These are phyloP conservation scores for Drymodes brunneopygia DNA, from an alignment of 2,113 vertebrate genomes.

Conservation along the genomic window DNA sequence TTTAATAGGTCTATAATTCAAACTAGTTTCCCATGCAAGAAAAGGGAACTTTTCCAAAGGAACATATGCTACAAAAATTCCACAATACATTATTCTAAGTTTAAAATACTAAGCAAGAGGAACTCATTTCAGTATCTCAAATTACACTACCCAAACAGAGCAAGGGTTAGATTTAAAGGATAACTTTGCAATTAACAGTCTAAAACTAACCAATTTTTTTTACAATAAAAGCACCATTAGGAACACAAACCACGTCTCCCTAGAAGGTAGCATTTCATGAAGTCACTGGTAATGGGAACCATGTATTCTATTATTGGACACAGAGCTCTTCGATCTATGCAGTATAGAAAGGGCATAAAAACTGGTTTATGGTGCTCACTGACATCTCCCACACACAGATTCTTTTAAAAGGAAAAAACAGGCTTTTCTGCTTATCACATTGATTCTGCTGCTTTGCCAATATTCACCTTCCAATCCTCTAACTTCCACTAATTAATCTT, in stretches of 20 bases:
- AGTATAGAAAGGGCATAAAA: neutral
- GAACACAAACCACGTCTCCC: neutral
- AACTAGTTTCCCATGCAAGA: neutral
- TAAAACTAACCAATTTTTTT: neutral
- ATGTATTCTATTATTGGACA: neutral
- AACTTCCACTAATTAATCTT: neutral
- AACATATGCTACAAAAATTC: neutral
- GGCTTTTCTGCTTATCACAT: neutral
- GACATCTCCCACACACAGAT: neutral
- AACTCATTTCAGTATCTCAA: neutral
- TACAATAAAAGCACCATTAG: constrained; percentile 33
- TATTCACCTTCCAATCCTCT: neutral
- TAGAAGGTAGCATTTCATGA: neutral
- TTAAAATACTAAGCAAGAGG: constrained; percentile 9
- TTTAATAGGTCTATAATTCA: constrained; percentile 48
- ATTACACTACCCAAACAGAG: neutral
- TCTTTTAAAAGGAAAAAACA: neutral
- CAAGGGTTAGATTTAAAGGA: neutral
- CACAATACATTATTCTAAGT: neutral
- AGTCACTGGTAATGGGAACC: neutral
- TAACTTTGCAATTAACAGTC: constrained; percentile 5
- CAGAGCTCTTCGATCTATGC: neutral
- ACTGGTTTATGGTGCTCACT: neutral
- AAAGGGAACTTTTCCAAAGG: constrained; percentile 23
- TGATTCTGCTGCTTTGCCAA: neutral